Evolutionary conservation across 2,888 invertebrate genomes (phyloP).

Genomic region (Alcis repandata): DNA sequence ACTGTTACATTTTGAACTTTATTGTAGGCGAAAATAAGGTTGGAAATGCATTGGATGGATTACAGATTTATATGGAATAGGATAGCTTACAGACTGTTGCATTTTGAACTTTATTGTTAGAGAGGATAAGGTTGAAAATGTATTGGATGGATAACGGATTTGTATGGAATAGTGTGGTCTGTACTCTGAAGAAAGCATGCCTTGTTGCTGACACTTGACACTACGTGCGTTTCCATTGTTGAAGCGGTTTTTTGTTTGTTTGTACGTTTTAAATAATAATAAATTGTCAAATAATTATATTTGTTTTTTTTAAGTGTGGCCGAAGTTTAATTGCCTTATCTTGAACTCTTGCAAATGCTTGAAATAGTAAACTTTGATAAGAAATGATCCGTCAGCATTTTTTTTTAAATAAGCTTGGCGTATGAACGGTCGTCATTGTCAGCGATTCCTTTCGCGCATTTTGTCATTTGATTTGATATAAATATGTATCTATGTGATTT

Average conservation of each 20-base stretch:
- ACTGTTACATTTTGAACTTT: slow-evolving; percentile 39
- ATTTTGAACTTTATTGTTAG: slow-evolving; percentile 32
- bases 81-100: not conserved
- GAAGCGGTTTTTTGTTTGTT: not conserved
- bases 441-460: no score
- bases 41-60: slow-evolving; percentile 25
- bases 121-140: slow-evolving; percentile 39
- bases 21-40: slow-evolving; percentile 9
- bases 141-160: slow-evolving; percentile 12
- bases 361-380: no score
- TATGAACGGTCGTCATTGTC: no score
- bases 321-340: no score
- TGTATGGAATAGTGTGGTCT: slow-evolving; percentile 64
- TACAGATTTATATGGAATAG: slow-evolving; percentile 52
- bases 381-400: no score
- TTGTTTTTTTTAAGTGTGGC: no score
- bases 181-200: slow-evolving; percentile 74
- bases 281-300: no score
- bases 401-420: no score
- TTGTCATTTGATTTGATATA: no score
- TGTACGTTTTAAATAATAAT: no score
- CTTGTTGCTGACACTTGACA: slow-evolving; percentile 83
- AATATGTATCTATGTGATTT: no score
- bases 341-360: no score
- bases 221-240: slow-evolving; percentile 66